Percentiles rank a stretch among this genome's conserved stretches.
Conservation (phyloP, 2,888 invertebrate genomes). For the Macrophya annulata region DNA sequence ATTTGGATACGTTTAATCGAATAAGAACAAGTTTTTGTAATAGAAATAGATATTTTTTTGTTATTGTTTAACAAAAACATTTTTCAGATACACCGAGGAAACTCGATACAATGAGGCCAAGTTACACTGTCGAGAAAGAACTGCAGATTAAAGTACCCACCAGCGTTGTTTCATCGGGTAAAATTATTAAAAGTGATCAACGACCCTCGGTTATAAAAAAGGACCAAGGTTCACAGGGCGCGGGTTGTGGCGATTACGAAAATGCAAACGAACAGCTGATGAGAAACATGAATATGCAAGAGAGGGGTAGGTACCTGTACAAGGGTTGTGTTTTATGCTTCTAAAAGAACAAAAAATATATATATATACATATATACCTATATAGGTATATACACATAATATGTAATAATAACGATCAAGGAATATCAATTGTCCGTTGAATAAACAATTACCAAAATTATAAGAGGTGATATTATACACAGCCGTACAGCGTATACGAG, state of each 20-base stretch:
- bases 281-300: slow-evolving; percentile 66
- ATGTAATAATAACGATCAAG: background rate
- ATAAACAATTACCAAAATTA: slow-evolving; percentile 4
- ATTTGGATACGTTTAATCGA: no score
- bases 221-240: slow-evolving; percentile 29
- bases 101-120: background rate
- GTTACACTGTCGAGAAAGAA: background rate
- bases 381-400: no score
- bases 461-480: background rate
- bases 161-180: background rate
- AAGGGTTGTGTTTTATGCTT: background rate
- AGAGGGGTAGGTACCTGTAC: slow-evolving; percentile 64
- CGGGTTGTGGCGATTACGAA: slow-evolving; percentile 66
- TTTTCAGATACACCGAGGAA: background rate
- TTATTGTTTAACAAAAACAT: background rate
- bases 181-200: background rate
- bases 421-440: slow-evolving; percentile 34
- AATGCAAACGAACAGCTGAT: slow-evolving; percentile 68
- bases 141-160: background rate
- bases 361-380: no score
- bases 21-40: no score
- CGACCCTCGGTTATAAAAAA: slow-evolving; percentile 21
- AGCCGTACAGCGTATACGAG: slow-evolving; percentile 68
- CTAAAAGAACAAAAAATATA: background rate
- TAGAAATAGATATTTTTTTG: no score